Evolutionary conservation across 2,113 vertebrate species (phyloP).

Genomic region (Macaca mulatta): DNA sequence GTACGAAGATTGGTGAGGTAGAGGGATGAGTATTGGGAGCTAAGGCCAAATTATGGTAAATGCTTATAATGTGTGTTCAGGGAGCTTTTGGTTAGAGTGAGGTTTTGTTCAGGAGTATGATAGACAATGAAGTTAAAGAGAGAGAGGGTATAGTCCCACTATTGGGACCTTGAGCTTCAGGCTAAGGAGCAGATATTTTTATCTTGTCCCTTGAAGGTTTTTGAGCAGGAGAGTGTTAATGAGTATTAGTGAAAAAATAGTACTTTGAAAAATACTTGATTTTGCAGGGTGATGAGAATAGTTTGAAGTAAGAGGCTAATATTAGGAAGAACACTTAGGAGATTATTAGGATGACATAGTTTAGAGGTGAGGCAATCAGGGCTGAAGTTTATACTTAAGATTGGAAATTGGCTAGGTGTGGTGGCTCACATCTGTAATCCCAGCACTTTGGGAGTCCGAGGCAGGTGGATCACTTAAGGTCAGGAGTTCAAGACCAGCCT

Average conservation of each 20-base stretch:
- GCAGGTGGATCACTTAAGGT: no score
- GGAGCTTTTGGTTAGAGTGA: neutral
- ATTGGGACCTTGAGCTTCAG: neutral
- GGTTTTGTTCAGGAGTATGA: neutral
- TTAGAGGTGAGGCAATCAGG: neutral
- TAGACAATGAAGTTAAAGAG: neutral
- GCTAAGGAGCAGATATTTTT: neutral
- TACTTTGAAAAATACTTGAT: slow-evolving; percentile 15
- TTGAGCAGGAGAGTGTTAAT: neutral
- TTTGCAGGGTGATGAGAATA: neutral
- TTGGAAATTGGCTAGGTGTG: neutral
- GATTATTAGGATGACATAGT: neutral
- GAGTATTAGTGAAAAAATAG: neutral
- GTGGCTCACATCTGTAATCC: no score
- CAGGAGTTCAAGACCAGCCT: no score
- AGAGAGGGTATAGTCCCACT: neutral
- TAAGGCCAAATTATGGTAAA: neutral
- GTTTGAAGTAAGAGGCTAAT: neutral
- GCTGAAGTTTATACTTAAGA: neutral
- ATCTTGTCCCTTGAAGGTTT: neutral
- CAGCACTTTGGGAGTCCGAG: no score
- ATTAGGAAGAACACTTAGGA: neutral
- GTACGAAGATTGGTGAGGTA: neutral
- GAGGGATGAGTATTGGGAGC: neutral
- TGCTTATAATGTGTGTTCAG: neutral